A percentile compares a stretch with the other conserved stretches of the same genome.
These are phyloP conservation scores for Noctilio leporinus DNA, from an alignment of 2,113 vertebrate genomes.

Conservation along the genomic window DNA sequence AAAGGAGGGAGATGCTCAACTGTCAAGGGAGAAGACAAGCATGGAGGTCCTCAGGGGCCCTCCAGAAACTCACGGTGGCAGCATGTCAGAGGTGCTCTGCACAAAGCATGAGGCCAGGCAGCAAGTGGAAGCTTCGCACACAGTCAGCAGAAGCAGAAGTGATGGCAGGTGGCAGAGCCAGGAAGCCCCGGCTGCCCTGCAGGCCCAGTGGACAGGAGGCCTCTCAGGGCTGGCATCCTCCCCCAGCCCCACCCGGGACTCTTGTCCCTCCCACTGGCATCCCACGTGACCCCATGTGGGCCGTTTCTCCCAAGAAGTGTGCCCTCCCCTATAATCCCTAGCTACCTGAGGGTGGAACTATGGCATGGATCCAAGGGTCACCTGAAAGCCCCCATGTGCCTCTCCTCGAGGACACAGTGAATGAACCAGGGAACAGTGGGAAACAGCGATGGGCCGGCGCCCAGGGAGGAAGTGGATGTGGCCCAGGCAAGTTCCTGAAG, in stretches of 20 bases:
- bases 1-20: neutral
- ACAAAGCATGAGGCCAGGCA: neutral
- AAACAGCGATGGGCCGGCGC: neutral
- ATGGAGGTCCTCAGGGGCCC: neutral
- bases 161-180: neutral
- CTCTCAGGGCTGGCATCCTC: neutral
- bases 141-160: neutral
- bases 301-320: neutral
- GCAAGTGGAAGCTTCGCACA: neutral
- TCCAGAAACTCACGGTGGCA: neutral
- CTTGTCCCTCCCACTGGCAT: neutral
- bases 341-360: neutral
- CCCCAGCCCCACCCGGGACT: too few relatives aligned
- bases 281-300: neutral
- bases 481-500: neutral
- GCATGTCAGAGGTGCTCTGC: neutral
- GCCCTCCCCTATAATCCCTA: neutral
- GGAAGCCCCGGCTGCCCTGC: neutral
- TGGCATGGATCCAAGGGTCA: neutral
- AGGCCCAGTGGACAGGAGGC: too few relatives aligned
- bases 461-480: too few relatives aligned
- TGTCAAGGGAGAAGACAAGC: neutral
- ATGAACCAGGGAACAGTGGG: neutral
- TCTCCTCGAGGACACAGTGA: neutral
- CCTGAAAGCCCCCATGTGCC: neutral